These are phyloP conservation scores for Dryoscopus gambensis DNA, from an alignment of 2,113 vertebrate species.

Conservation along the genomic window DNA sequence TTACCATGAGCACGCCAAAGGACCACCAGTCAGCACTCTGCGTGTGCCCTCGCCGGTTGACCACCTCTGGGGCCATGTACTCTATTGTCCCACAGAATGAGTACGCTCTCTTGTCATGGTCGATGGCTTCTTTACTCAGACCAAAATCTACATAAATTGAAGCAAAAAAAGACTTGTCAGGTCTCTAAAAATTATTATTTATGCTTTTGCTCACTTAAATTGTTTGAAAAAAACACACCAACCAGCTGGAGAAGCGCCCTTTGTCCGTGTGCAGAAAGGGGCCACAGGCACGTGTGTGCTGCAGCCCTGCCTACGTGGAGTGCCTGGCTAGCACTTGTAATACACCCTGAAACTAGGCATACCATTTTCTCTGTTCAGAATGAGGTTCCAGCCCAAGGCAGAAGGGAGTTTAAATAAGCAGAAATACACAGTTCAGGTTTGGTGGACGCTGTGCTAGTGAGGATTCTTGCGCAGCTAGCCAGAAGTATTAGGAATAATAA, in stretches of 20 bases:
- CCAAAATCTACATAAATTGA: conserved; percentile 83
- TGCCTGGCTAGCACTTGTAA: not conserved
- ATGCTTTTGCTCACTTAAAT: not conserved
- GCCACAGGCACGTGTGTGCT: accelerated
- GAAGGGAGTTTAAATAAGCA: not conserved
- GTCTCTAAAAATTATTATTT: not conserved
- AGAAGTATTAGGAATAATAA: not conserved
- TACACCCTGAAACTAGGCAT: accelerated
- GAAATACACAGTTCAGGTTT: not conserved
- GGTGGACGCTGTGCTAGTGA: not conserved
- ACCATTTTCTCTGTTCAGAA: not conserved
- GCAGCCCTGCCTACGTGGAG: accelerated
- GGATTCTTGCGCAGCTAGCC: not conserved
- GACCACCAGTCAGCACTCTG: conserved; percentile 99
- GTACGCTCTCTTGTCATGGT: conserved; percentile 92
- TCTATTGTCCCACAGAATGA: conserved; percentile 96
- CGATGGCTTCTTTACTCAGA: conserved; percentile 93
- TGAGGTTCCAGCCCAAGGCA: not conserved
- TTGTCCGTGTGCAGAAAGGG: not conserved
- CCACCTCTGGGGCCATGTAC: conserved; percentile 97
- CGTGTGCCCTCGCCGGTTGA: conserved; percentile 91
- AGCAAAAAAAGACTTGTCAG: not conserved
- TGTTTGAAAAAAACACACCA: not conserved
- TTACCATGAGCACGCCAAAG: conserved; percentile 94
- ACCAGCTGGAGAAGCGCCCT: not conserved